Base-by-base conservation (phyloP, 1,140 invertebrate genomes). In the Archivesica marissinica region DNA sequence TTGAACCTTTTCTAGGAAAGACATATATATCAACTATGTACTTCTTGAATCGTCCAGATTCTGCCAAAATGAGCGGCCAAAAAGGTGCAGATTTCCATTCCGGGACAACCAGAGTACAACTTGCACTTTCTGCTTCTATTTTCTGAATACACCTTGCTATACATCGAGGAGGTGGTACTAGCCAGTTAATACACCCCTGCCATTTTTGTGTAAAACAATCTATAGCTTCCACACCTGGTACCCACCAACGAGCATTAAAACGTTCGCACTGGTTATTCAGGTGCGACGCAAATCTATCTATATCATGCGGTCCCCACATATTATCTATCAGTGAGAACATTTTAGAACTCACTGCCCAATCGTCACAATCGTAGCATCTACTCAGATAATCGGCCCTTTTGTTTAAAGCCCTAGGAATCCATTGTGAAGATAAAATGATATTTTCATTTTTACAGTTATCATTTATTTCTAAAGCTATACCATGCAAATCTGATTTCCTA, bases 231-330 rank as follows among this genome's bases (percentile, higher is more conserved):
- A 76, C 76, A 56, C 66, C 66, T 44, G 86, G 72, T 44, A 81
- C 82, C 80, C 72, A 83, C 38, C 59, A 79, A 30, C 50, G 47
- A 11, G 79, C 70, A 39, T 87, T 78, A 54, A 72, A 87, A 15
- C 41, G 15, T 6, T 4, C 13, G 38, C 70, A 81, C 41, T 86
- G 74, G 9, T 35, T 86, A 75, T 86, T 80, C 3, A 54, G 77
- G 56, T 66, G 39, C 15, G 70, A 50, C 0, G 78, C 56, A 68
- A 86, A 86, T 70, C 75, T 59, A 50, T 87, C 86, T 0, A 87
- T 66, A 6, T 64, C 72, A 23, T 79, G 68, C 33, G 44, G 28
- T 17, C 86, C 80, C 75, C 74, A 86, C 2, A 23, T 23, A 30
- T 61, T 28, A 41, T 86, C 44, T 28, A 80, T 20, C 38, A 6